phyloP scores from a whole-genome alignment of 2,888 invertebrate genomes.

The Clunio marinus region DNA sequence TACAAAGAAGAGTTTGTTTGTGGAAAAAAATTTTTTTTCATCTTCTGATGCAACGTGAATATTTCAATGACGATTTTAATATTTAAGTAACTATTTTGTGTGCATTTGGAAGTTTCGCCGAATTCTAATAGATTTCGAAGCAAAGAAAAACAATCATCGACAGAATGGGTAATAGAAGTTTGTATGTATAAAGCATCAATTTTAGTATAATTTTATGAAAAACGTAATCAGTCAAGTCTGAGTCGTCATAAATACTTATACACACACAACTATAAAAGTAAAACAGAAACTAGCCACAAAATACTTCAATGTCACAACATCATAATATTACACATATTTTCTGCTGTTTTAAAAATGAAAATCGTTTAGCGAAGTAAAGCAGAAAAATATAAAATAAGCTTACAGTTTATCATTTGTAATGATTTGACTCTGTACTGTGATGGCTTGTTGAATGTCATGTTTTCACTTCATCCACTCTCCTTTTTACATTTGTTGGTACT shows the following conservation, averaged over 20 bases:
- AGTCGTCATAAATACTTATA: neutral
- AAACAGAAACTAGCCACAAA: conserved; percentile 3
- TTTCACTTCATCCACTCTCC: neutral
- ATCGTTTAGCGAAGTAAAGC: conserved; percentile 2
- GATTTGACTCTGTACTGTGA: conserved; percentile 3
- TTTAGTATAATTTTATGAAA: neutral
- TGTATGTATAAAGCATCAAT: neutral
- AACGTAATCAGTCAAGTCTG: conserved; percentile 28
- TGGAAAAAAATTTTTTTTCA: too few species aligned
- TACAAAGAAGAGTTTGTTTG: too few species aligned
- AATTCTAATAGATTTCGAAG: too few species aligned
- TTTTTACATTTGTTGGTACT: neutral
- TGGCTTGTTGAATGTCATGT: conserved; percentile 20
- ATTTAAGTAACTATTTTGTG: neutral
- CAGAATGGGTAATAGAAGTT: too few species aligned
- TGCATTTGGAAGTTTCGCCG: too few species aligned
- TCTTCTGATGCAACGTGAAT: neutral
- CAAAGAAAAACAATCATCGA: neutral
- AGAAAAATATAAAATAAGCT: neutral
- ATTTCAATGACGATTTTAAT: neutral
- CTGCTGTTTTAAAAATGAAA: conserved; percentile 3
- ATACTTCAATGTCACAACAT: conserved; percentile 36
- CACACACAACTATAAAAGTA: neutral
- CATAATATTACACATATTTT: conserved; percentile 21
- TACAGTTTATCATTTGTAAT: neutral